Evolutionary conservation across 2,888 invertebrate genomes (phyloP), one percentile per base, ranked within the genome.

Genomic region (Amiota mariae): DNA sequence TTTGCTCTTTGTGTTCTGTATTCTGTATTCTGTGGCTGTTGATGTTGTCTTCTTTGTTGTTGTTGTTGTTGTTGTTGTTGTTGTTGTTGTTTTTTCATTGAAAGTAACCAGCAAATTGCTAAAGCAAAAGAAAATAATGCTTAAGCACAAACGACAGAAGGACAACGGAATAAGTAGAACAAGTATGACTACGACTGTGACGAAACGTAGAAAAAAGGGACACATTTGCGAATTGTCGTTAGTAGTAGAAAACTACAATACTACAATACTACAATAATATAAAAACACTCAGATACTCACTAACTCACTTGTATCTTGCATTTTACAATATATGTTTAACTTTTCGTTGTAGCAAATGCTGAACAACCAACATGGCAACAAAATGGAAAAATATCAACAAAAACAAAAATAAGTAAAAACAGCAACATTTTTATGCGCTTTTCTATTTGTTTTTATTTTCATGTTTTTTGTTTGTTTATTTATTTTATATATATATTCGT

Each of bases 161-260:
- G 36, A n/a, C 54, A 12, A 72, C 73, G 76, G 74, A 36, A 36
- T 6, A 36, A 36, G 36, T 36, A 36, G 74, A 72, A 74, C 75
- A 47, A 75, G 61, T 18, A 61, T 56, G 49, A 61, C 36, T 36
- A 6, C 59, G 59, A 71, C 64, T 77, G 56, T 81, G 80, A 82
- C 86, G 82, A 86, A 86, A 86, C 83, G 85, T 82, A 83, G 85
- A 86, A 83, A 83, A 85, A 84, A 85, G 78, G 81, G 54, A 54
- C 24, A 51, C 67, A 54, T 68, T 68, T 68, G 67, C 47, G 24
- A 51, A 68, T 51, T 68, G 54, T 68, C 24, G 24, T 68, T 54
- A 54, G 24, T 59, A 18, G 9, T 12, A 57, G 15, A 24, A 63
- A 24, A n/a, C 54, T 54, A 12, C 12, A 2, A 2, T n/a, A n/a